phyloP scores from a whole-genome alignment of 2,888 invertebrate genomes.

The Cerastoderma edule region DNA sequence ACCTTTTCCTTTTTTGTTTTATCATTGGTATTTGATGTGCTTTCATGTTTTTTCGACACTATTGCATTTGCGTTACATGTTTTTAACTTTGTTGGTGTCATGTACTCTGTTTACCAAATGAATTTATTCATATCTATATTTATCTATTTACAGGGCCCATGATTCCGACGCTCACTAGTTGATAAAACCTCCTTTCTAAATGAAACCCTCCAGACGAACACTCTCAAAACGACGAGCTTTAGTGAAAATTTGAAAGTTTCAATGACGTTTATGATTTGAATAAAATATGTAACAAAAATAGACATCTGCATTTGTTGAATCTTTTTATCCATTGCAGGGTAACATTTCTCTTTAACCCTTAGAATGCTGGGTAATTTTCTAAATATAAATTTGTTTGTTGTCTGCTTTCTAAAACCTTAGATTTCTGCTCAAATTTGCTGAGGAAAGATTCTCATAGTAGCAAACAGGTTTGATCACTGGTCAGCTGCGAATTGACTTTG shows the following conservation, averaged over 20 bases:
- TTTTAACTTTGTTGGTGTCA: background rate
- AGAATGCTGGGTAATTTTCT: too few species aligned
- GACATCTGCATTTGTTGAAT: background rate
- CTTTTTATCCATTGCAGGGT: background rate
- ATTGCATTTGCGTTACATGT: background rate
- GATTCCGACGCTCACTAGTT: background rate
- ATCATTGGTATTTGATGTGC: too few species aligned
- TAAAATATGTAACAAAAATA: background rate
- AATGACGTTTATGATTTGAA: background rate
- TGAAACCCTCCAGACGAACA: background rate
- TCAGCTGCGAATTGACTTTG: too few species aligned
- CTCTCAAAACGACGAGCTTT: background rate
- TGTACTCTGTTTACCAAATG: background rate
- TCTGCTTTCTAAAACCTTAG: too few species aligned
- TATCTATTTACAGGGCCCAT: constrained; percentile 10
- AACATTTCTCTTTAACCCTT: background rate
- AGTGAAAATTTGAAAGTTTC: background rate
- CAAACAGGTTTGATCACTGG: too few species aligned
- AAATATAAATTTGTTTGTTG: too few species aligned
- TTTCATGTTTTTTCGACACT: background rate
- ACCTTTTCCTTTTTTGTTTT: too few species aligned
- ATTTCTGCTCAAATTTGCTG: too few species aligned
- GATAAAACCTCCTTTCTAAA: too few species aligned
- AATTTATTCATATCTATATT: background rate
- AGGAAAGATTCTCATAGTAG: too few species aligned